Conservation (phyloP, 2,113 vertebrate genomes). For the Tapirus terrestris region DNA sequence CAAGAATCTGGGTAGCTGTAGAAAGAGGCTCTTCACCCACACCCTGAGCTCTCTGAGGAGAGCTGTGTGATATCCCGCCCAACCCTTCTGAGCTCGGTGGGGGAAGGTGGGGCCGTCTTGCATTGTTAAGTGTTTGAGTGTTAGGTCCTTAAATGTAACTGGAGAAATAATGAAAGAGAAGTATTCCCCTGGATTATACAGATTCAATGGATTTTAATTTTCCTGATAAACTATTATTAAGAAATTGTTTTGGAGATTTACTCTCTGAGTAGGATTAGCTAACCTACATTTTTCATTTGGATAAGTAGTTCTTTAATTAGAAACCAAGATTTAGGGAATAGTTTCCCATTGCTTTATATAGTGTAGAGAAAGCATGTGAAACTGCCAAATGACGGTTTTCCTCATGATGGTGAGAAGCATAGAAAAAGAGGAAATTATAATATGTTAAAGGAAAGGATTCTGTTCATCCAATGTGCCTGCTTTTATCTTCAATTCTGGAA, state of each 20-base stretch:
- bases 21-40: conserved; percentile 25
- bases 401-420: conserved; percentile 29
- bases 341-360: conserved; percentile 56
- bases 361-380: conserved; percentile 39
- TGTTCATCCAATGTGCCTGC: conserved; percentile 53
- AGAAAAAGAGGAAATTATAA: conserved; percentile 64
- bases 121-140: conserved; percentile 61
- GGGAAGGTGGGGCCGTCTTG: conserved; percentile 42
- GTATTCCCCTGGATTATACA: conserved; percentile 71
- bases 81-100: not conserved
- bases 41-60: not conserved
- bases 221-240: conserved; percentile 80
- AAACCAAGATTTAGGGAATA: conserved; percentile 56
- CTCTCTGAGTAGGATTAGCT: conserved; percentile 73
- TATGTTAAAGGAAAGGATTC: conserved; percentile 57
- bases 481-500: conserved; percentile 67
- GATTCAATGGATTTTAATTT: conserved; percentile 78
- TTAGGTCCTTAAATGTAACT: conserved; percentile 64
- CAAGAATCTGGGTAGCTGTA: conserved; percentile 25
- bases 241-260: conserved; percentile 81
- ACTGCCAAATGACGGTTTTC: conserved; percentile 55
- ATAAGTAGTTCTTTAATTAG: conserved; percentile 68
- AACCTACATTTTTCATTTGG: conserved; percentile 66
- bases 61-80: not conserved
- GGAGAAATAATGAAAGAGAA: conserved; percentile 76